phyloP scores from a whole-genome alignment of 2,888 invertebrate species.

The Linyphia triangularis region DNA sequence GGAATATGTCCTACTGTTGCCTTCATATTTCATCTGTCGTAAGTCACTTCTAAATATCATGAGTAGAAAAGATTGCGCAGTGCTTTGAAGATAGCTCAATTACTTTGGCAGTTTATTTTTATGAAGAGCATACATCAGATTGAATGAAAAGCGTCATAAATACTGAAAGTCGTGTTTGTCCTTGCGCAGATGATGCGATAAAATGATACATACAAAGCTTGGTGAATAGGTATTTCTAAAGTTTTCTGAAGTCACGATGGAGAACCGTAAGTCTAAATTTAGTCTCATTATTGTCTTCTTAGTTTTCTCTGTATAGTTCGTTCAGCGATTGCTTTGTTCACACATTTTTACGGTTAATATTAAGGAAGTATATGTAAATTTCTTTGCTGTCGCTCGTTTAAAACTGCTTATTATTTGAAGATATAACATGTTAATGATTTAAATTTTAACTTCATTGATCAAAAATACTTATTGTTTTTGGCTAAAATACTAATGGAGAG shows the following conservation, averaged over 20 bases:
- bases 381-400: too few relatives aligned
- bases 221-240: background rate
- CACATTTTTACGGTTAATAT: background rate
- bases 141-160: conserved; percentile 15
- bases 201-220: background rate
- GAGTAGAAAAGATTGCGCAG: background rate
- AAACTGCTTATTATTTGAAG: too few relatives aligned
- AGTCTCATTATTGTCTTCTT: background rate
- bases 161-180: conserved; percentile 14
- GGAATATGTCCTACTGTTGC: too few relatives aligned
- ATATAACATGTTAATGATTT: too few relatives aligned
- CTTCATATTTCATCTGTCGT: too few relatives aligned
- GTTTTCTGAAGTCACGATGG: conserved; percentile 3
- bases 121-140: background rate
- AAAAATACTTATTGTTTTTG: too few relatives aligned
- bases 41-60: background rate
- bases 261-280: conserved; percentile 15
- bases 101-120: background rate
- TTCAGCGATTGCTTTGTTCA: background rate
- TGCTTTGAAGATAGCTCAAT: conserved; percentile 21
- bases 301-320: background rate
- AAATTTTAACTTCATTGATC: too few relatives aligned
- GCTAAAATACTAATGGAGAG: too few relatives aligned
- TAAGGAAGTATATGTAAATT: too few relatives aligned
- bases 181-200: conserved; percentile 29